Evolutionary conservation across 2,797 vertebrate species (phyloP).

Genomic region (Manis crassicaudata): DNA sequence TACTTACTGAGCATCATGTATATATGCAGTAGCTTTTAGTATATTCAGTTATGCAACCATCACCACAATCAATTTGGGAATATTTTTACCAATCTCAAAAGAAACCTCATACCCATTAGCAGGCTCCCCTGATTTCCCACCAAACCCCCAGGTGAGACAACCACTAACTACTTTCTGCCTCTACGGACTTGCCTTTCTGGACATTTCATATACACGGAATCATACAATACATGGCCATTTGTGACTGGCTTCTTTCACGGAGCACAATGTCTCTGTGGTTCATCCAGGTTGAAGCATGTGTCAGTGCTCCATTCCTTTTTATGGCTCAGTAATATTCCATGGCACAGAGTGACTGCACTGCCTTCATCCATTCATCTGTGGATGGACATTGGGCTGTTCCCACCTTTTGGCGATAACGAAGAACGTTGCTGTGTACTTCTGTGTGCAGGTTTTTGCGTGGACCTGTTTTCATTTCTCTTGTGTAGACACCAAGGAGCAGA

Average conservation of each 20-base stretch:
- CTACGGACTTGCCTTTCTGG: background rate
- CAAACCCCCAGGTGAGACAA: background rate
- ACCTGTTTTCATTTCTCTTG: background rate
- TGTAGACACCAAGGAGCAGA: background rate
- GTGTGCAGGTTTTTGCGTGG: background rate
- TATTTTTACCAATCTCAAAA: background rate
- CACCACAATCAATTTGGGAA: background rate
- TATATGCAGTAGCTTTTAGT: background rate
- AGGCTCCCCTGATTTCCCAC: background rate
- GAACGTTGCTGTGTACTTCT: background rate
- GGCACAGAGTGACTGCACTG: background rate
- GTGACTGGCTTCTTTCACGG: background rate
- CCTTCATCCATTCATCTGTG: background rate
- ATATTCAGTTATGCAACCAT: background rate
- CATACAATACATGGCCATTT: background rate
- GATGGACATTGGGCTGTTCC: background rate
- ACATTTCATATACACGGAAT: background rate
- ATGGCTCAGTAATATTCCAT: background rate
- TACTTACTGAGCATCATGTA: background rate
- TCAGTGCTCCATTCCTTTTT: background rate
- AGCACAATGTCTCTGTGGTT: background rate
- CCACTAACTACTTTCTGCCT: background rate
- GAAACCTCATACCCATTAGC: background rate
- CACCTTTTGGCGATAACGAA: background rate
- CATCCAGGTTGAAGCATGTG: background rate